These are phyloP conservation scores for Lagopus muta DNA, from an alignment of 2,113 vertebrate species.

Conservation along the genomic window DNA sequence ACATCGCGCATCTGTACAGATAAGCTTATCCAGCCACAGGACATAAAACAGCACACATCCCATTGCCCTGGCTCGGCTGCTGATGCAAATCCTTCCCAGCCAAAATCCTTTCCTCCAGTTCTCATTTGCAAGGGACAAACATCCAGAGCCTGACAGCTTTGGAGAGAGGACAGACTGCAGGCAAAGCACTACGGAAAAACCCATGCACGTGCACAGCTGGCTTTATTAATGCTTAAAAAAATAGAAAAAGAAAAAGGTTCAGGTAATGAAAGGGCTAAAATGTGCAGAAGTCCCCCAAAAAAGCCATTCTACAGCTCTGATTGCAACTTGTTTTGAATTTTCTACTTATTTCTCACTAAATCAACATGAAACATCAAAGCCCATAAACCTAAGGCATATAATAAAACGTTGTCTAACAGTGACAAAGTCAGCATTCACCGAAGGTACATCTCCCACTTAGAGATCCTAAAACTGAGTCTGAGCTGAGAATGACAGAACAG, in stretches of 20 bases:
- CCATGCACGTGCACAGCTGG: not conserved
- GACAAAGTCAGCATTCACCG: slow-evolving; percentile 54
- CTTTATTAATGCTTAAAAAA: not conserved
- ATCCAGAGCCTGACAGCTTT: fast-evolving
- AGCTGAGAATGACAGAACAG: slow-evolving; percentile 45
- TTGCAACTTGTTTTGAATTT: slow-evolving; percentile 19
- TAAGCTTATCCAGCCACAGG: not conserved
- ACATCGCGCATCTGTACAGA: not conserved
- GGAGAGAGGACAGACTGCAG: not conserved
- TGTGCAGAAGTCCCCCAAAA: not conserved
- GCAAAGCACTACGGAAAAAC: not conserved
- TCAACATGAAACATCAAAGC: slow-evolving; percentile 37
- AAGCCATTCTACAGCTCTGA: not conserved
- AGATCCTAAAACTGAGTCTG: slow-evolving; percentile 53
- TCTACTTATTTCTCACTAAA: slow-evolving; percentile 33
- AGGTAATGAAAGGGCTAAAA: not conserved
- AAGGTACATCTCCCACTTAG: slow-evolving; percentile 40
- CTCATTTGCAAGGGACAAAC: not conserved
- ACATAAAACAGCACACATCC: not conserved
- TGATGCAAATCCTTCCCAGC: not conserved
- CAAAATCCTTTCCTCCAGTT: not conserved
- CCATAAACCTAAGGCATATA: slow-evolving; percentile 9
- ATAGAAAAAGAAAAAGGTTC: not conserved
- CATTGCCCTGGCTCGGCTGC: not conserved
- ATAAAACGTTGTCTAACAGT: slow-evolving; percentile 53